Conservation (phyloP, 53 echinoderm and acorn worm genomes). For the Luidia sarsii region DNA sequence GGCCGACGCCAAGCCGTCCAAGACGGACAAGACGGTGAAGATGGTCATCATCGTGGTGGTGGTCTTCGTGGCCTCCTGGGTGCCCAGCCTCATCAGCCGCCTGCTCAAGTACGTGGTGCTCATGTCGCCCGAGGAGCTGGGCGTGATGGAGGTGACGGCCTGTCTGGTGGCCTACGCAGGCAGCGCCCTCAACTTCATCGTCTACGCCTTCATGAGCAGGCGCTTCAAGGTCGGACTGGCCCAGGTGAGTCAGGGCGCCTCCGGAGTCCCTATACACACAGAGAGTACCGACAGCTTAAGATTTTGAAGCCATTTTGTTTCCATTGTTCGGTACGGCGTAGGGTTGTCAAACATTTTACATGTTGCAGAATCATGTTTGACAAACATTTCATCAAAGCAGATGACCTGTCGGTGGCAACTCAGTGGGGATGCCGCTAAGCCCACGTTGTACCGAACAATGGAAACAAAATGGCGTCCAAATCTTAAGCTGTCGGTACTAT, state of each 20-base stretch:
- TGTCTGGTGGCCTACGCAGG: conserved; percentile 88
- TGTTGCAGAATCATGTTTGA: too few species aligned
- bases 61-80: conserved; percentile 83
- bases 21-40: conserved; percentile 80
- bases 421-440: too few species aligned
- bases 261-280: neutral
- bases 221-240: conserved; percentile 70
- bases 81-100: conserved; percentile 85
- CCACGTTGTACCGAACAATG: too few species aligned
- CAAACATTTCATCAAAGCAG: too few species aligned
- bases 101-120: conserved; percentile 73
- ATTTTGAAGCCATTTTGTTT: neutral
- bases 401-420: too few species aligned
- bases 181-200: conserved; percentile 89
- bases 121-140: conserved; percentile 16
- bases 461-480: too few species aligned
- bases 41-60: conserved; percentile 92
- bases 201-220: conserved; percentile 94
- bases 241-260: conserved; percentile 74
- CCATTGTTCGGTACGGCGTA: neutral
- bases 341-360: too few species aligned
- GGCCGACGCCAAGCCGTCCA: neutral
- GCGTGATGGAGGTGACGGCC: conserved; percentile 78
- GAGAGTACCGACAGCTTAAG: neutral
- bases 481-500: too few species aligned